Evolutionary conservation across 2,888 invertebrate genomes (phyloP), one percentile per base, ranked within the genome.

Genomic region (Podotricha telesiphe): DNA sequence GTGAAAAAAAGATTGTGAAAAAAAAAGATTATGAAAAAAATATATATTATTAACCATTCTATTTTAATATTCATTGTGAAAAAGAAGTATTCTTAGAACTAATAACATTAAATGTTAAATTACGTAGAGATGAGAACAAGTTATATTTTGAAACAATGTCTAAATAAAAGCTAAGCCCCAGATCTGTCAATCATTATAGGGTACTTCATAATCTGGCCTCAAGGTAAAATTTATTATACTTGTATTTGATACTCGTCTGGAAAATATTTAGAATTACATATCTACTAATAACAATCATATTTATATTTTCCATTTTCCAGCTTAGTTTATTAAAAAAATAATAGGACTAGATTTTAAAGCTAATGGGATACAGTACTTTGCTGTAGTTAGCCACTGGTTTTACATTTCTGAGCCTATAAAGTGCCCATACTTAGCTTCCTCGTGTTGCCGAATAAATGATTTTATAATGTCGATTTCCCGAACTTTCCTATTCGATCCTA

Each of bases 141-240:
- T 67, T 62, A 53, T 53, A 67, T 75, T 78, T 75, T 73, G 80
- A 80, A 86, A 79, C 85, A 85, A 86, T 84, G 70, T 62, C 65
- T 78, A 77, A 64, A 78, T 75, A 76, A 76, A 76, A 81, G 78
- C 73, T 74, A 64, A 73, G 82, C 74, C 84, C 87, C 80, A 84
- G 76, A 83, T 84, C 75, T 77, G 84, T 84, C 88, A 83, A 80
- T 87, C 85, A 82, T 65, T 42, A 55, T 45, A 53, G 62, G 28
- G 62, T 8, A 62, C 48, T 62, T 48, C 28, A 62, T 34, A 48
- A 34, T 47, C 17, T 48, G 34, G 47, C 34, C 15, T 10, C 37
- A 37, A 62, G 62, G 34, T 5, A 50, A 37, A 8, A 53, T 2
- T 10, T 28, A 53, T 0, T 28, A 6, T n/a, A 28, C 20, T 50